phyloP scores from a whole-genome alignment of 2,113 vertebrate genomes.

The Phylloscopus trochiloides region DNA sequence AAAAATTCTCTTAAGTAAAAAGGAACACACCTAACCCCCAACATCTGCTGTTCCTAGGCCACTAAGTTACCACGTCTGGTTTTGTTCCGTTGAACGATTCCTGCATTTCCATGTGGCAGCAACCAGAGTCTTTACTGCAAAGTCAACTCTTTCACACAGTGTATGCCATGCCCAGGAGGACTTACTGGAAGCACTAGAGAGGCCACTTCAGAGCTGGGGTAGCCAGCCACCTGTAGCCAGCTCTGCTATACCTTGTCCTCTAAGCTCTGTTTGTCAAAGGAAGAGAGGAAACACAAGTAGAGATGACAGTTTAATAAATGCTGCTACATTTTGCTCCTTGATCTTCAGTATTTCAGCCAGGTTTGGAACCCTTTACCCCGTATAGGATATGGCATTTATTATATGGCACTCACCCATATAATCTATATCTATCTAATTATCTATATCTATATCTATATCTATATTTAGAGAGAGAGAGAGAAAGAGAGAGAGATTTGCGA shows the following conservation, averaged over 20 bases:
- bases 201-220: neutral
- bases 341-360: neutral
- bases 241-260: neutral
- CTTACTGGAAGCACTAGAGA: neutral
- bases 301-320: neutral
- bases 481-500: neutral
- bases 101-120: neutral
- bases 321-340: neutral
- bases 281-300: neutral
- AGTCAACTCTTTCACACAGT: neutral
- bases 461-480: no score
- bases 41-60: neutral
- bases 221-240: neutral
- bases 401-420: no score
- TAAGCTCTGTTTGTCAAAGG: neutral
- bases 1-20: no score
- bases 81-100: neutral
- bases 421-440: neutral
- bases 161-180: accelerated
- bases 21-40: no score
- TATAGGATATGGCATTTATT: neutral
- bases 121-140: neutral
- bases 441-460: no score
- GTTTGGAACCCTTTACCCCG: neutral
- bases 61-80: accelerated